These are phyloP conservation scores for Acropora yongei DNA, from an alignment of 64 coral and sea anemone species.

Conservation along the genomic window DNA sequence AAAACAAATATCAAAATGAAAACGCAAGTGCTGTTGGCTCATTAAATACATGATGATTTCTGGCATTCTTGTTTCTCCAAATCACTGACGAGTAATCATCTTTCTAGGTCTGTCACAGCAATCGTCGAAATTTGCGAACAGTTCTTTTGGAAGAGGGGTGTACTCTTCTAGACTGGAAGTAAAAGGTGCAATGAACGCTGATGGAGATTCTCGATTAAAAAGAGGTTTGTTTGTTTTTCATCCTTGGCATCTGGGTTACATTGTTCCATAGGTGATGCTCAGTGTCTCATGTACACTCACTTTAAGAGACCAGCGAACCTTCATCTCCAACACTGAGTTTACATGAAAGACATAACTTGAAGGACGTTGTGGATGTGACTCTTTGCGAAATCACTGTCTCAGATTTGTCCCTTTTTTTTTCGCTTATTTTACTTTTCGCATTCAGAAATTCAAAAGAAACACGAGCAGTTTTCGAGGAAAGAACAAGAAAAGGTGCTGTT, in stretches of 20 bases:
- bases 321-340: too few relatives aligned
- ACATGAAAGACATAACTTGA: too few relatives aligned
- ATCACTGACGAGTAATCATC: not conserved
- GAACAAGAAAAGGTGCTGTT: conserved; percentile 12
- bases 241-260: not conserved
- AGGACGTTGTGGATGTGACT: too few relatives aligned
- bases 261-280: not conserved
- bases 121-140: not conserved
- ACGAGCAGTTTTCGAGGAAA: conserved; percentile 20
- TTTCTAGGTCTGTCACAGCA: not conserved
- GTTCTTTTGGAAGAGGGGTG: not conserved
- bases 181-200: conserved; percentile 1
- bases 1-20: too few relatives aligned
- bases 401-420: too few relatives aligned
- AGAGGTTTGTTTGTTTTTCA: not conserved
- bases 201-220: conserved; percentile 17
- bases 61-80: not conserved
- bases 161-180: not conserved
- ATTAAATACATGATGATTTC: too few relatives aligned
- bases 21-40: too few relatives aligned
- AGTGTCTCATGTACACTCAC: too few relatives aligned
- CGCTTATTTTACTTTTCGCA: too few relatives aligned
- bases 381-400: too few relatives aligned
- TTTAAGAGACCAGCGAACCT: too few relatives aligned
- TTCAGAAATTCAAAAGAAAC: conserved; percentile 43